phyloP scores from a whole-genome alignment of 2,113 vertebrate genomes.

The Menidia beryllina region DNA sequence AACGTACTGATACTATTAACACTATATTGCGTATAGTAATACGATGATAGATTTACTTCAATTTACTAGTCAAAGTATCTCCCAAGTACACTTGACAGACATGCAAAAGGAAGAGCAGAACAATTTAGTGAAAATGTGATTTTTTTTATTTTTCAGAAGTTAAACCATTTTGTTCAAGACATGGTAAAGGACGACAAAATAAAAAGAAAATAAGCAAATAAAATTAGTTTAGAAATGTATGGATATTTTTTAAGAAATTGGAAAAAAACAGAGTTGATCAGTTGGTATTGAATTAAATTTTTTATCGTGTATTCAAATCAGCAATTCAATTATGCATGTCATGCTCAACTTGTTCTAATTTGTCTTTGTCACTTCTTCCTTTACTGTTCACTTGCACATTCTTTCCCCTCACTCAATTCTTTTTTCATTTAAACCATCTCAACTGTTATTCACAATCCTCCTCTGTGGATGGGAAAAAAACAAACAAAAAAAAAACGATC shows the following conservation, averaged over 20 bases:
- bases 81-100: too few relatives aligned
- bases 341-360: constrained; percentile 60
- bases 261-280: too few relatives aligned
- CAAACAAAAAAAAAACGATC: not conserved
- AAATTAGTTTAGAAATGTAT: too few relatives aligned
- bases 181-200: too few relatives aligned
- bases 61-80: not conserved
- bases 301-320: constrained; percentile 26
- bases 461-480: constrained; percentile 26
- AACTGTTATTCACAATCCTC: not conserved
- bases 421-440: constrained; percentile 10
- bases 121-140: too few relatives aligned
- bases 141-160: too few relatives aligned
- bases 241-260: not conserved
- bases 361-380: constrained; percentile 64
- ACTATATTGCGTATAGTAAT: not conserved
- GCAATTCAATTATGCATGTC: constrained; percentile 38
- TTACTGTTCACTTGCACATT: constrained; percentile 4
- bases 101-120: not conserved
- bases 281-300: not conserved
- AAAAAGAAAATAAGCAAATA: too few relatives aligned
- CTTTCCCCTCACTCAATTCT: not conserved
- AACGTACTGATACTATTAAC: not conserved
- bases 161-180: too few relatives aligned
- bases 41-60: too few relatives aligned